phyloP scores from a whole-genome alignment of 2,888 invertebrate species.

The Cephus nigrinus region DNA sequence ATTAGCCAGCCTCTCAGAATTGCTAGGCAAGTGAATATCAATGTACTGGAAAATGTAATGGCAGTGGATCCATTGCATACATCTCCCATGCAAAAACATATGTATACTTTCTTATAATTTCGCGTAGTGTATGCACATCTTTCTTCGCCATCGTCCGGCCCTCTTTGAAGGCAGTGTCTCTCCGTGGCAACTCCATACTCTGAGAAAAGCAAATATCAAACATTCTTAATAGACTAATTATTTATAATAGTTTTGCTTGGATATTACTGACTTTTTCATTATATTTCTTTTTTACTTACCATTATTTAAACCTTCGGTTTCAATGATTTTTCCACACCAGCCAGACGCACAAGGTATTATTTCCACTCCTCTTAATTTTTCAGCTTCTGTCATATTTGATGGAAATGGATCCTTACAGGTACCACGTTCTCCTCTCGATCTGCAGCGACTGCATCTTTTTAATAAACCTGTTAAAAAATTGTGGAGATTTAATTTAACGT shows the following conservation, averaged over 20 bases:
- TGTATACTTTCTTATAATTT: constrained; percentile 84
- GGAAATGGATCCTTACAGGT: constrained; percentile 89
- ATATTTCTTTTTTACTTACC: constrained; percentile 68
- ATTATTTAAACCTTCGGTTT: constrained; percentile 81
- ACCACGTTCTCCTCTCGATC: constrained; percentile 88
- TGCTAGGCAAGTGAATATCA: constrained; percentile 29
- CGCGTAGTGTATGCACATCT: constrained; percentile 88
- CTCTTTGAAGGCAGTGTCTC: constrained; percentile 86
- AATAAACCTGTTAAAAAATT: constrained; percentile 72
- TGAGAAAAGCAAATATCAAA: constrained; percentile 60
- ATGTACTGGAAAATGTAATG: constrained; percentile 21
- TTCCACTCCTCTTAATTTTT: constrained; percentile 77
- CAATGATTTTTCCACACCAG: constrained; percentile 93
- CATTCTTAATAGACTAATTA: not conserved
- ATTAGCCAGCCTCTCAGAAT: constrained; percentile 30
- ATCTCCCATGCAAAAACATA: constrained; percentile 93
- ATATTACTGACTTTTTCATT: constrained; percentile 5
- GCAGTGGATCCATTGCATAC: constrained; percentile 76
- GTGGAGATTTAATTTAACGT: not conserved
- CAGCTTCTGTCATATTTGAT: constrained; percentile 81
- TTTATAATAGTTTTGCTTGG: not conserved
- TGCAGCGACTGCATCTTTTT: constrained; percentile 84
- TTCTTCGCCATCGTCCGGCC: constrained; percentile 90
- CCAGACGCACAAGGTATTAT: constrained; percentile 87
- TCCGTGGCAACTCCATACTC: constrained; percentile 90